Percentiles rank a stretch among this genome's conserved stretches.
Evolutionary conservation across 92 coral and sea anemone species (phyloP).

Genomic region (Epizoanthus stellaris): DNA sequence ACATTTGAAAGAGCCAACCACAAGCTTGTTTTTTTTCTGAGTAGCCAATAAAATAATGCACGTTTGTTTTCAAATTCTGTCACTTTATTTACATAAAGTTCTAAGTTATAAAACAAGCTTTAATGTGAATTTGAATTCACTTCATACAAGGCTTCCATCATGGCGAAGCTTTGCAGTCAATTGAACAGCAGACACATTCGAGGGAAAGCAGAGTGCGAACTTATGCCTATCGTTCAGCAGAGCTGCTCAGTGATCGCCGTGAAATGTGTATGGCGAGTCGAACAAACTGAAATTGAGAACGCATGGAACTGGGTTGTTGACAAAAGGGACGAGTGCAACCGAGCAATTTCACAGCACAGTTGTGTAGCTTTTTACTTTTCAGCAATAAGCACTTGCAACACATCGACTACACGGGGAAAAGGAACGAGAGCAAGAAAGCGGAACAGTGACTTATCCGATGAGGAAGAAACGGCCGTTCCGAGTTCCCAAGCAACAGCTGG

Average conservation of each 20-base stretch:
- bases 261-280: constrained; percentile 11
- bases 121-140: constrained; percentile 25
- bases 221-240: constrained; percentile 3
- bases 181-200: constrained; percentile 13
- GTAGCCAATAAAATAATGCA: constrained; percentile 10
- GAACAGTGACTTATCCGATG: constrained; percentile 5
- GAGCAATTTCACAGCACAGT: constrained; percentile 6
- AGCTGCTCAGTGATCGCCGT: background rate
- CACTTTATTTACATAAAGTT: background rate
- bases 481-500: background rate
- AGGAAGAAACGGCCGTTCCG: background rate
- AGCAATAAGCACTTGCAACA: background rate
- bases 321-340: constrained; percentile 3
- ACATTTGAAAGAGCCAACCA: constrained; percentile 13
- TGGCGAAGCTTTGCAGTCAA: background rate
- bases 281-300: background rate
- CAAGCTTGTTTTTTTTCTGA: constrained; percentile 13
- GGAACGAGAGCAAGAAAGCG: background rate
- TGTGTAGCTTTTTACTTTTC: constrained; percentile 10
- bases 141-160: constrained; percentile 18
- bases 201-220: background rate
- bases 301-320: constrained; percentile 11
- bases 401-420: background rate
- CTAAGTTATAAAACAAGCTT: background rate
- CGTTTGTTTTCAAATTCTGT: constrained; percentile 5